Conservation (phyloP, 1,140 invertebrate species). For the Drosophila subobscura region DNA sequence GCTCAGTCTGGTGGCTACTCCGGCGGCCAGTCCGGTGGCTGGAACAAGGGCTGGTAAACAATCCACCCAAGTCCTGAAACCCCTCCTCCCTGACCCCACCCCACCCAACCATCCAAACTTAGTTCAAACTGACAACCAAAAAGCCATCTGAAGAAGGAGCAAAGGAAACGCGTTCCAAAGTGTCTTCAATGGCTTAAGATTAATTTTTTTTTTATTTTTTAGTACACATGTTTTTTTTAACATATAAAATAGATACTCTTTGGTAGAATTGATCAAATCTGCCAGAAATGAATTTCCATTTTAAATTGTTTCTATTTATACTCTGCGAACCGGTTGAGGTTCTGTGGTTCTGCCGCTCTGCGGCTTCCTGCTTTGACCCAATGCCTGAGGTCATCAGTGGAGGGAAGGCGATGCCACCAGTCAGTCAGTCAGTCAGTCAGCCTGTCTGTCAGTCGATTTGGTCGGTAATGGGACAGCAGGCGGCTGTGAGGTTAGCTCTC, state of each 20-base stretch:
- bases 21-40: slow-evolving; percentile 42
- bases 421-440: too few relatives aligned
- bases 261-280: slow-evolving; percentile 61
- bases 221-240: slow-evolving; percentile 23
- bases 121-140: slow-evolving; percentile 62
- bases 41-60: slow-evolving; percentile 71
- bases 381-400: slow-evolving; percentile 28
- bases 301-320: slow-evolving; percentile 28
- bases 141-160: slow-evolving; percentile 16
- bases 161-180: slow-evolving; percentile 27
- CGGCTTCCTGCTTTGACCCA: slow-evolving; percentile 52
- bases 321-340: slow-evolving; percentile 6
- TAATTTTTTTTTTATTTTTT: slow-evolving; percentile 26
- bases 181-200: slow-evolving; percentile 39
- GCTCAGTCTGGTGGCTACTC: slow-evolving; percentile 15
- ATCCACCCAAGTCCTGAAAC: too few relatives aligned
- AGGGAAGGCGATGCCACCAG: slow-evolving; percentile 13
- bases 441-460: slow-evolving; percentile 3
- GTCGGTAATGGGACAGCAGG: slow-evolving; percentile 33
- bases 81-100: background rate
- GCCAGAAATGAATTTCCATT: slow-evolving; percentile 55
- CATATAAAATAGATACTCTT: slow-evolving; percentile 34
- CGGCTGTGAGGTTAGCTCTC: background rate
- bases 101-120: background rate
- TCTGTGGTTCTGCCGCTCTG: background rate